Evolutionary conservation across 2,797 vertebrate genomes (phyloP), one percentile per base, ranked within the genome.

Genomic region (Chloroceryle amazona): DNA sequence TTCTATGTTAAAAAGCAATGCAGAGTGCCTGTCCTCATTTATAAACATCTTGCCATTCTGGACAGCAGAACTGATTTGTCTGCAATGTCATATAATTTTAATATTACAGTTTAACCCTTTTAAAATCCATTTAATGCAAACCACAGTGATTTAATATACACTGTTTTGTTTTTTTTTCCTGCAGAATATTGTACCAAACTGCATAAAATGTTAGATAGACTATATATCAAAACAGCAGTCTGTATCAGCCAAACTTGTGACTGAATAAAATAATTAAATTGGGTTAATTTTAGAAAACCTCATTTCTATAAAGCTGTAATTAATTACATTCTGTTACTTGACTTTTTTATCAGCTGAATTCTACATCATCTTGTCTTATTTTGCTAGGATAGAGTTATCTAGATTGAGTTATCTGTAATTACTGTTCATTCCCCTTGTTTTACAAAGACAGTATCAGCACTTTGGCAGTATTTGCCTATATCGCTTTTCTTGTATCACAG

Each of bases 101-200:
- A 28, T 6, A 60, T 79, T 63, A n/a, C 20, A 51, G 17, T 63
- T n/a, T 58, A 55, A 42, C 13, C 13, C 6, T 4, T 26, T 87
- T 94, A 79, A 35, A 91, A 79, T 75, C 8, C 11, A 20, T 89
- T 42, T 90, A 85, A 61, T 63, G 82, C 10, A 55, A 75, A 46
- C 7, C 29, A 29, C 11, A 35, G 16, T 52, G 74, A 60, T 90
- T 80, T 71, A 74, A 58, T 51, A 84, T 17, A 60, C 35, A 42
- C 7, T 29, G 12, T 18, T 89, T 23, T 37, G 10, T 86, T 86
- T 62, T 35, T 9, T 86, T 81, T 62, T n/a, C n/a, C 29, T 39
- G 37, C 35, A 75, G 33, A 61, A 41, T 31, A 1, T 65, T 91
- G 10, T 72, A 68, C 25, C 22, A 80, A 80, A 72, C 22, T 61